Conservation (phyloP, 2,888 invertebrate genomes). For the Lathronympha strigana region DNA sequence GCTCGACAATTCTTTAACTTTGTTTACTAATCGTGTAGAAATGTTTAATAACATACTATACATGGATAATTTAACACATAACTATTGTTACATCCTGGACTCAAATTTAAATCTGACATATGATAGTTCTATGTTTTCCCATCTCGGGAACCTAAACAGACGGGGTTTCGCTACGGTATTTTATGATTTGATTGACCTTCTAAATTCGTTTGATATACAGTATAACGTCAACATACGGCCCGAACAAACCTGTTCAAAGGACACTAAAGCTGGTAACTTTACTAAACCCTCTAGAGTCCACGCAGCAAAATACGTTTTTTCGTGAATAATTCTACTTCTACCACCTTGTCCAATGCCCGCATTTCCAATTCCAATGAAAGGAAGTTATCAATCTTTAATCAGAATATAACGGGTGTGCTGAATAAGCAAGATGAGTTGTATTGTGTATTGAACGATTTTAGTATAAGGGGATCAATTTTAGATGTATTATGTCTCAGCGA, state of each 20-base stretch:
- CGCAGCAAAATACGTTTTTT: slow-evolving; percentile 3
- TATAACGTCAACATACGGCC: no score
- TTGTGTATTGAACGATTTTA: not conserved
- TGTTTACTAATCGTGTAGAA: slow-evolving; percentile 10
- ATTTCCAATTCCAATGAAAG: no score
- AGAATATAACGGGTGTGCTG: slow-evolving; percentile 12
- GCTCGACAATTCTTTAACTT: slow-evolving; percentile 3
- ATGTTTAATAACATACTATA: slow-evolving; percentile 16
- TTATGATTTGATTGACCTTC: not conserved
- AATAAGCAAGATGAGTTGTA: not conserved
- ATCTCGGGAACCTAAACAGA: not conserved
- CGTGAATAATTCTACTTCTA: not conserved
- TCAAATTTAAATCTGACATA: slow-evolving; percentile 21
- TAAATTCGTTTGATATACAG: not conserved
- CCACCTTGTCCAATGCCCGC: slow-evolving; percentile 7
- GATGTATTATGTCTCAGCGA: slow-evolving; percentile 10
- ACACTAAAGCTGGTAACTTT: no score
- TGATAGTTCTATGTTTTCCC: slow-evolving; percentile 10
- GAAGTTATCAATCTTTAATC: no score
- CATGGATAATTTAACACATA: slow-evolving; percentile 4
- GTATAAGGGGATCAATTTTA: not conserved
- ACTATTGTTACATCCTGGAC: slow-evolving; percentile 14
- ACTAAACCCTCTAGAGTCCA: no score
- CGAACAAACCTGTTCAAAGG: no score
- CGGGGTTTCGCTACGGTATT: not conserved